These are phyloP conservation scores for Dissostichus mawsoni DNA, from an alignment of 2,113 vertebrate species.

Conservation along the genomic window DNA sequence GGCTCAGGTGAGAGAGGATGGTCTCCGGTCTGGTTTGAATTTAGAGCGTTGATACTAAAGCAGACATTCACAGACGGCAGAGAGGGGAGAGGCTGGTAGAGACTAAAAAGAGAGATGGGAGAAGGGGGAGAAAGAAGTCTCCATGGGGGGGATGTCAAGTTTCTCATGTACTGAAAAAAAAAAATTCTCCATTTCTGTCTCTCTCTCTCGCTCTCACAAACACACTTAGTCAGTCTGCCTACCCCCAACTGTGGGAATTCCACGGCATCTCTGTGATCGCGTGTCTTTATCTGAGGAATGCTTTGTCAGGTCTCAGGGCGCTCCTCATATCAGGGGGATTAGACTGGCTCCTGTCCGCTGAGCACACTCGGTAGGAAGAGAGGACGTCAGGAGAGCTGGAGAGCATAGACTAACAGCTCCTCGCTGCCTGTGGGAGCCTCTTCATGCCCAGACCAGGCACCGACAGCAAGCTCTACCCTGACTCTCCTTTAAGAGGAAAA, in stretches of 20 bases:
- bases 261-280: constrained; percentile 92
- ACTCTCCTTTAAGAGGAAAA: constrained; percentile 41
- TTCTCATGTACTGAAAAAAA: constrained; percentile 78
- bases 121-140: constrained; percentile 48
- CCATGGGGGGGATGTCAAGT: constrained; percentile 76
- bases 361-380: constrained; percentile 70
- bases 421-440: constrained; percentile 79
- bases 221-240: constrained; percentile 37
- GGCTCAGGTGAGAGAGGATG: constrained; percentile 75
- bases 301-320: constrained; percentile 96
- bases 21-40: constrained; percentile 85
- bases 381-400: constrained; percentile 86
- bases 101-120: constrained; percentile 39
- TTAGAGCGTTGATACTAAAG: constrained; percentile 80
- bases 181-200: constrained; percentile 66
- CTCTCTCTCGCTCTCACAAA: constrained; percentile 35
- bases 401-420: constrained; percentile 94
- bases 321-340: constrained; percentile 99
- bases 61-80: constrained; percentile 61
- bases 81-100: constrained; percentile 31
- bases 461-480: constrained; percentile 59
- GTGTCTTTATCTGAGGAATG: constrained; percentile 99
- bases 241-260: constrained; percentile 88
- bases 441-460: constrained; percentile 82
- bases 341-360: constrained; percentile 88